Base-by-base conservation (phyloP, 1,140 invertebrate genomes). In the Lepidurus arcticus region DNA sequence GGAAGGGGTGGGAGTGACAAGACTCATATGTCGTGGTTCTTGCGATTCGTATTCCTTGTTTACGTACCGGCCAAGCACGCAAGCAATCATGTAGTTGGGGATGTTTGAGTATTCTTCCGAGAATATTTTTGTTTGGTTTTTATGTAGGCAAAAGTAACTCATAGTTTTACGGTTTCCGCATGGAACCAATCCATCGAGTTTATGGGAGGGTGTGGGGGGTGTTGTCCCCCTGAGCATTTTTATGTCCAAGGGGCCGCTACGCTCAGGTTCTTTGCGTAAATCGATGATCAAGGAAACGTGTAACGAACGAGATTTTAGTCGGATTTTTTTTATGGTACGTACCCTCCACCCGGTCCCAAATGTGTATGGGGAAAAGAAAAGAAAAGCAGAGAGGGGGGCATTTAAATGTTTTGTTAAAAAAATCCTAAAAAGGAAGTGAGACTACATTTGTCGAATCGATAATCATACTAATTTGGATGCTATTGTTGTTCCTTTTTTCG, bases 401-500 rank as follows among this genome's bases (percentile, higher is more conserved):
- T 16, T 65, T 65, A n/a, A 11, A 65, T 21, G 53, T 21, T 7
- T 65, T 9, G 53, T 9, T 13, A 0, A n/a, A 21, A 6, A 65
- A 9, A 65, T 7, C 53, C 16, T n/a, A 65, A 21, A 21, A 16
- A 65, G 53, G 53, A 65, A 65, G 21, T 65, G 53, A 21, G 9
- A 65, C 21, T 65, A 65, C 53, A 65, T 65, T 65, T 9, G 53
- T 1, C 21, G 13, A 65, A 65, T 65, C 53, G 13, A 21, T 16
- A 21, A n/a, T 65, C 53, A 16, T 73, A 5, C 34, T 76, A 43
- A 34, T 78, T 78, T 26, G 24, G 79, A 21, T 79, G 44, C 78
- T 7, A 42, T n/a, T 81, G 10, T 43, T 44, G 13, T 79, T 75
- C 76, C 47, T 80, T 80, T 78, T 74, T 83, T 80, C 80, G 84